Conservation (phyloP, 2,888 invertebrate genomes). For the Dicyrtoma fusca region DNA sequence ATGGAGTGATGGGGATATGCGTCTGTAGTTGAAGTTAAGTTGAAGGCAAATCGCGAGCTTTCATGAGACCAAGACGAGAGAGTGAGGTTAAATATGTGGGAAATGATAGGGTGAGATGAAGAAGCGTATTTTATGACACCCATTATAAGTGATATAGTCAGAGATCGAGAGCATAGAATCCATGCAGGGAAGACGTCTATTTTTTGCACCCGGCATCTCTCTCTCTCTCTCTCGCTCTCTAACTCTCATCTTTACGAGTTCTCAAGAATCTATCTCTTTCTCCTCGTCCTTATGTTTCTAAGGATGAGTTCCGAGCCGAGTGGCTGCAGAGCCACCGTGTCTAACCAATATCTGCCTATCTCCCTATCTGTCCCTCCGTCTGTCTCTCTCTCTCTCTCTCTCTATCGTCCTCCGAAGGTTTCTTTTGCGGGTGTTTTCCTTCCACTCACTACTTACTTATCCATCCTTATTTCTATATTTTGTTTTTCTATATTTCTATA, state of each 20-base stretch:
- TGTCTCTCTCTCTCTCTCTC: not conserved
- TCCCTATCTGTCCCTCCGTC: not conserved
- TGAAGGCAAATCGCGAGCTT: not conserved
- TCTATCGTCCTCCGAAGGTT: not conserved
- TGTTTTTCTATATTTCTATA: too few relatives aligned
- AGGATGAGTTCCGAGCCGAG: too few relatives aligned
- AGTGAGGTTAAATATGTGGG: slow-evolving; percentile 19
- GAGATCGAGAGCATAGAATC: slow-evolving; percentile 37
- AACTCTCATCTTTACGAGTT: slow-evolving; percentile 33
- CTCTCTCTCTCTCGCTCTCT: slow-evolving; percentile 11
- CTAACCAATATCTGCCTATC: not conserved
- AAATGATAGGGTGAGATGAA: slow-evolving; percentile 37
- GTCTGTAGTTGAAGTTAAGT: not conserved
- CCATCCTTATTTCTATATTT: too few relatives aligned
- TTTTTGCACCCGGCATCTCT: slow-evolving; percentile 34
- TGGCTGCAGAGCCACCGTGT: too few relatives aligned
- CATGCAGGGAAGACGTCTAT: slow-evolving; percentile 34
- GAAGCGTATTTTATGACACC: slow-evolving; percentile 40
- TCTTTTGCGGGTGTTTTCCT: not conserved
- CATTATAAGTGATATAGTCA: slow-evolving; percentile 42
- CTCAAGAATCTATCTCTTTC: slow-evolving; percentile 38
- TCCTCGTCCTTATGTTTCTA: slow-evolving; percentile 8
- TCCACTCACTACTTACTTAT: not conserved
- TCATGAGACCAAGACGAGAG: slow-evolving; percentile 13
- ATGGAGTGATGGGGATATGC: too few relatives aligned